Base-by-base conservation (phyloP, 1,140 invertebrate species). In the Pristionchus pacificus region DNA sequence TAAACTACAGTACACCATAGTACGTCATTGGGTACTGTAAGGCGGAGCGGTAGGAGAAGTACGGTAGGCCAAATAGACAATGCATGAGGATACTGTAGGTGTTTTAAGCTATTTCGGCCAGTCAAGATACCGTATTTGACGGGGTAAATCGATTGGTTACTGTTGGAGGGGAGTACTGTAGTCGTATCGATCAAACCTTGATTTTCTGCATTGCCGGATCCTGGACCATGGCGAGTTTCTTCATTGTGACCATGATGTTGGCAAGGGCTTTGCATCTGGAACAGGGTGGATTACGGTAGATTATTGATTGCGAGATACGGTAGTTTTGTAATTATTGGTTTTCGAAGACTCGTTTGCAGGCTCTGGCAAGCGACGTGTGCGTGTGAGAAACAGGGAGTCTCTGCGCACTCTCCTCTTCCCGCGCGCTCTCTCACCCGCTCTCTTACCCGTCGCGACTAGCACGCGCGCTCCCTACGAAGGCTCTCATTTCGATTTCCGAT, bases 171-270 rank as follows among this genome's bases (percentile, higher is more conserved):
- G 55, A 64, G 33, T 59, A 59, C 38, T 69, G 64, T 24, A 61
- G 38, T 49, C 67, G 33, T 14, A 33, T 38, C 15, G 55, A 38
- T 31, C 49, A 28, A 27, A 75, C 74, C 32, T 72, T 71, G 28
- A 29, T 63, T 19, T 57, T 29, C n/a, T 74, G 74, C 24, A 78
- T 68, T n/a, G 77, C 62, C 28, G 77, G 79, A 65, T 81, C 80
- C 59, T 81, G 80, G 14, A 81, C 77, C 77, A 83, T 77, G 10
- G 82, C 82, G 28, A 82, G 60, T 57, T 84, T 82, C 65, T 84
- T 83, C 81, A 83, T 83, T 31, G 81, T 83, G 15, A 79, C 80
- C 77, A 81, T 71, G 28, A 81, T 79, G 60, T 82, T 82, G 1
- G 80, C 80, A 2, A 81, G 57, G 28, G 76, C 79, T 68, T 81